Evolutionary conservation across 2,797 vertebrate species (phyloP).

Genomic region (Spatula clypeata): DNA sequence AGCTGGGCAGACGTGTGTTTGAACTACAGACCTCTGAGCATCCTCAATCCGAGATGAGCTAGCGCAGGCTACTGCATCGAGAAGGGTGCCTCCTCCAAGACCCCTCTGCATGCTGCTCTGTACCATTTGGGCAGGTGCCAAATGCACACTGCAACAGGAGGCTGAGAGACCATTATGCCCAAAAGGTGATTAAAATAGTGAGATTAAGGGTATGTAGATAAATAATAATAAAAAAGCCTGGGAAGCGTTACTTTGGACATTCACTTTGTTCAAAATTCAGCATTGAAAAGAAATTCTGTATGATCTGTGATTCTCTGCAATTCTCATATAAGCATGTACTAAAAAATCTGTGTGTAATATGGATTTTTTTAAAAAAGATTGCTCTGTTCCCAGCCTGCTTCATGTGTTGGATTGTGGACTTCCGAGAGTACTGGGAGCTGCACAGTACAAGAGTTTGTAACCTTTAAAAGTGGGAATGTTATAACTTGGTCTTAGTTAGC

Average conservation of each 20-base stretch:
- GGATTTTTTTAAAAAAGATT: not conserved
- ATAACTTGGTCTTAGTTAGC: conserved; percentile 53
- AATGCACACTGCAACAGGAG: not conserved
- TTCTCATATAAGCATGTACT: not conserved
- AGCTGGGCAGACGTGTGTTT: conserved; percentile 65
- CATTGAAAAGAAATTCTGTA: not conserved
- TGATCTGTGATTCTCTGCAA: not conserved
- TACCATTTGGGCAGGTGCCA: not conserved
- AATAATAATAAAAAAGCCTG: not conserved
- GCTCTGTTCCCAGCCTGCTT: not conserved
- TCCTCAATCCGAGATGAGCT: not conserved
- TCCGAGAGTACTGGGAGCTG: not conserved
- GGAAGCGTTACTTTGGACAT: not conserved
- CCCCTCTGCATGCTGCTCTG: not conserved
- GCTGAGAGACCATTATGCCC: not conserved
- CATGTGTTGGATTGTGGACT: not conserved
- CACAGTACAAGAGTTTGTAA: not conserved
- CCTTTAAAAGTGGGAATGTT: conserved; percentile 40
- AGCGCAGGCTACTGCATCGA: not conserved
- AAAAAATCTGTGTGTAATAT: not conserved
- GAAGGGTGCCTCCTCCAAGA: not conserved
- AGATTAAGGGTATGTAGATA: not conserved
- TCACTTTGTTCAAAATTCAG: not conserved
- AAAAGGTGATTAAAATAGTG: not conserved
- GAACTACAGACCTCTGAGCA: conserved; percentile 58